phyloP scores from a whole-genome alignment of 2,888 invertebrate species.

The Lithophane socia region DNA sequence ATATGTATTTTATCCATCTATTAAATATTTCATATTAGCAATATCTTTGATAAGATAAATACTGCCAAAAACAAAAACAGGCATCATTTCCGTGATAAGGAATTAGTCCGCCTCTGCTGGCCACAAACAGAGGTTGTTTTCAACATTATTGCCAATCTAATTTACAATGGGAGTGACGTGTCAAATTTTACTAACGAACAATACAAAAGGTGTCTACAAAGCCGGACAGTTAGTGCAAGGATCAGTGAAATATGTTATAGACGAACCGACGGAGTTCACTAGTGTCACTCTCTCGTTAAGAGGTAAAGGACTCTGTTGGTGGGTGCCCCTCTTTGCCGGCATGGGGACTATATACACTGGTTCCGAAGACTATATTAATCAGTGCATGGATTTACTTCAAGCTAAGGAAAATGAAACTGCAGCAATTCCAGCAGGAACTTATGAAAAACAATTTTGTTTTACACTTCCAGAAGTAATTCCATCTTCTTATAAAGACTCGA shows the following conservation, averaged over 20 bases:
- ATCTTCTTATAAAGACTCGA: constrained; percentile 36
- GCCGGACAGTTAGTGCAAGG: constrained; percentile 65
- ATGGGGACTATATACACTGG: constrained; percentile 37
- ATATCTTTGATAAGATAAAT: constrained; percentile 25
- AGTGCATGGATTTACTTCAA: constrained; percentile 50
- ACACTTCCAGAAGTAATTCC: constrained; percentile 42
- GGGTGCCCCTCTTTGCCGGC: not conserved
- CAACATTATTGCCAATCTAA: too few relatives aligned
- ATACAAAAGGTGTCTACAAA: constrained; percentile 49
- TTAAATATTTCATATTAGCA: constrained; percentile 1
- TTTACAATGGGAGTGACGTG: constrained; percentile 52
- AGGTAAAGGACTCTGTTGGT: constrained; percentile 59
- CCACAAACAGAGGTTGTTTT: not conserved
- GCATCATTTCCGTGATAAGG: not conserved
- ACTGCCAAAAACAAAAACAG: not conserved
- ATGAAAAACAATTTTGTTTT: constrained; percentile 43
- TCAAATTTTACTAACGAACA: constrained; percentile 59
- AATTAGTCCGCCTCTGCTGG: not conserved
- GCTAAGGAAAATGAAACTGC: not conserved
- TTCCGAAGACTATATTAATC: constrained; percentile 54
- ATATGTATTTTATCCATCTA: not conserved
- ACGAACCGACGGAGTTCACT: constrained; percentile 59
- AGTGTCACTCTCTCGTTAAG: constrained; percentile 58
- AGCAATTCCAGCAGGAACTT: constrained; percentile 19
- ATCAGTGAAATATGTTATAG: constrained; percentile 60